These are phyloP conservation scores for Meteorus sp. DNA, from an alignment of 1,140 invertebrate species.

Conservation along the genomic window DNA sequence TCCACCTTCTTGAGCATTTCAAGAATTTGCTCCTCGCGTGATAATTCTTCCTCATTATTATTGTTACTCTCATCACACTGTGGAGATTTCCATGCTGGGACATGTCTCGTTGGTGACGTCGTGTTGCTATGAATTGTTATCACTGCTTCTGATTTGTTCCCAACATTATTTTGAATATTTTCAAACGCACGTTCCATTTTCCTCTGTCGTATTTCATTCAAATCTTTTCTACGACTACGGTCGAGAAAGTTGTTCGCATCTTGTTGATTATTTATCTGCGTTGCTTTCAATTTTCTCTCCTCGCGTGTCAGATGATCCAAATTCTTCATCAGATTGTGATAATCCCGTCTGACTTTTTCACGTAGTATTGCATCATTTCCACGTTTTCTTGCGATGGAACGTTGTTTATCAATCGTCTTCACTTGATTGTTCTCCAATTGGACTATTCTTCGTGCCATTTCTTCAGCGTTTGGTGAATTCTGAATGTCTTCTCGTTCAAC, in stretches of 20 bases:
- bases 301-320: constrained; percentile 44
- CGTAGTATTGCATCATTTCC: constrained; percentile 57
- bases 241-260: constrained; percentile 10
- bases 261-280: background rate
- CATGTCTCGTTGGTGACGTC: background rate
- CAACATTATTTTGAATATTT: constrained; percentile 29
- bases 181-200: constrained; percentile 45
- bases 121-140: background rate
- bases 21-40: constrained; percentile 47
- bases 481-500: constrained; percentile 46
- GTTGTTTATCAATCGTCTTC: constrained; percentile 32
- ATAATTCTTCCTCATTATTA: constrained; percentile 26
- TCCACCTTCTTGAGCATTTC: constrained; percentile 50
- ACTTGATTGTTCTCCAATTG: constrained; percentile 32
- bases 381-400: constrained; percentile 44
- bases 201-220: constrained; percentile 36
- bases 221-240: constrained; percentile 40
- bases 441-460: constrained; percentile 41
- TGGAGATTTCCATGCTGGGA: background rate
- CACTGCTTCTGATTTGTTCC: background rate
- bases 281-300: constrained; percentile 47
- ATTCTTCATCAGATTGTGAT: constrained; percentile 54
- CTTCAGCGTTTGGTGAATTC: constrained; percentile 47
- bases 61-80: background rate
- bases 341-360: constrained; percentile 57